Conservation (phyloP, 2,888 invertebrate genomes). For the Cataglyphis livida region DNA sequence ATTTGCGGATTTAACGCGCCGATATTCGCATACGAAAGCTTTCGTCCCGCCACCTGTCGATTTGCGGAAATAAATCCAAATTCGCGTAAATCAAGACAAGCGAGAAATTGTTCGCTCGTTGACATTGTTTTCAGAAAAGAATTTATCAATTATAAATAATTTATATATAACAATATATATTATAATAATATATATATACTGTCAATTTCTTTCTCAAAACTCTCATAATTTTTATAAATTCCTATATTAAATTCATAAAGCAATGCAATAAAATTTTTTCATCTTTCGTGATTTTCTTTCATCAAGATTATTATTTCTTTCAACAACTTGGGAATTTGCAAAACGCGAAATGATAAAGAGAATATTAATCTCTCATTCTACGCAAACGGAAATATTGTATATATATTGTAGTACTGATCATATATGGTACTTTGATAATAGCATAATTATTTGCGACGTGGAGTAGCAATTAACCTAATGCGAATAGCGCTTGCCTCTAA, state of each 20-base stretch:
- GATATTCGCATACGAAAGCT: not conserved
- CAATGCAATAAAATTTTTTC: not conserved
- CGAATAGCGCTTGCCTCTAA: slow-evolving; percentile 22
- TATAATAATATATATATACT: not conserved
- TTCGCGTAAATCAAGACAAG: slow-evolving; percentile 25
- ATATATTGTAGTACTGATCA: not conserved
- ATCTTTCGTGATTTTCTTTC: not conserved
- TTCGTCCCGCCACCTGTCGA: not conserved
- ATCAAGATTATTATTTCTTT: not conserved
- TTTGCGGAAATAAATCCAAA: slow-evolving; percentile 20
- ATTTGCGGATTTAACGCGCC: slow-evolving; percentile 47
- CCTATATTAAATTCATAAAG: not conserved
- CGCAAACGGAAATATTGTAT: not conserved
- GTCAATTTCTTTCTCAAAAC: not conserved
- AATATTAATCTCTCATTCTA: not conserved
- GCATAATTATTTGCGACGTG: slow-evolving; percentile 50
- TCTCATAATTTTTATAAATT: not conserved
- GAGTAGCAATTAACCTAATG: slow-evolving; percentile 51
- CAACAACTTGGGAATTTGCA: not conserved
- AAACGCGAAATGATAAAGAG: not conserved
- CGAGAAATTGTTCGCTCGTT: not conserved
- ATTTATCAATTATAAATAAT: slow-evolving; percentile 9
- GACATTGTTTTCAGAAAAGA: not conserved
- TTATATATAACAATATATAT: not conserved
- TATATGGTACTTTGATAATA: slow-evolving; percentile 26